Percentiles rank a stretch among this genome's conserved stretches.
These are phyloP conservation scores for Bellardia pandia DNA, from an alignment of 2,888 invertebrate genomes.

Conservation along the genomic window DNA sequence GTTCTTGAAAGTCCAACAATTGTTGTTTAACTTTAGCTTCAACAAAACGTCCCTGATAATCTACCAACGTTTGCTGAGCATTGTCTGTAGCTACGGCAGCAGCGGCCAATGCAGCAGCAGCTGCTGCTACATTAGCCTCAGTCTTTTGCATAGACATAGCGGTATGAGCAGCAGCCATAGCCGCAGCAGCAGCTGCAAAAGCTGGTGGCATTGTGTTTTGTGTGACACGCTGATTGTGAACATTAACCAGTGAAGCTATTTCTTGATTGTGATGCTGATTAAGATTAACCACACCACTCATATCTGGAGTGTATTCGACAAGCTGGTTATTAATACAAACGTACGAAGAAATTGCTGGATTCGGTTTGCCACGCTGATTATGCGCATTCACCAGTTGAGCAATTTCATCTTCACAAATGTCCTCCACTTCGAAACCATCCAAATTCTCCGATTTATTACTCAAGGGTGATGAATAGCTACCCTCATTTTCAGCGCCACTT, in stretches of 20 bases:
- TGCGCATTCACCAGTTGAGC: slow-evolving; percentile 89
- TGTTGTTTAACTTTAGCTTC: slow-evolving; percentile 70
- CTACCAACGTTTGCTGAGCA: slow-evolving; percentile 78
- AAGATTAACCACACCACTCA: neutral
- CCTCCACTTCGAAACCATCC: slow-evolving; percentile 97
- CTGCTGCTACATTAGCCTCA: slow-evolving; percentile 78
- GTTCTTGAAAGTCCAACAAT: slow-evolving; percentile 64
- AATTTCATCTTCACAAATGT: slow-evolving; percentile 93
- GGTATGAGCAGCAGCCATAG: slow-evolving; percentile 81
- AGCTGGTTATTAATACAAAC: slow-evolving; percentile 85
- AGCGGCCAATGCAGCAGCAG: slow-evolving; percentile 79
- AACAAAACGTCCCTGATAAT: slow-evolving; percentile 73
- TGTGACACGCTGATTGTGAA: slow-evolving; percentile 80
- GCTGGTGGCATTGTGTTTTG: slow-evolving; percentile 81
- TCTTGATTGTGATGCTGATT: slow-evolving; percentile 83
- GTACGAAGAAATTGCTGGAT: slow-evolving; percentile 88
- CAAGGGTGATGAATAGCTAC: slow-evolving; percentile 96
- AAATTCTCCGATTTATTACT: slow-evolving; percentile 97
- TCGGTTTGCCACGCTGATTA: slow-evolving; percentile 74
- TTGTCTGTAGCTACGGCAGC: slow-evolving; percentile 79
- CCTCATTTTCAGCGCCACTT: slow-evolving; percentile 89
- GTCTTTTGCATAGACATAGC: slow-evolving; percentile 81
- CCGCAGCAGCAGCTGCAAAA: slow-evolving; percentile 81
- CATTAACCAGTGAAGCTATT: slow-evolving; percentile 90
- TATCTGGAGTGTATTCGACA: slow-evolving; percentile 4